These are phyloP conservation scores for Albula glossodonta DNA, from an alignment of 2,113 vertebrate genomes.

Conservation along the genomic window DNA sequence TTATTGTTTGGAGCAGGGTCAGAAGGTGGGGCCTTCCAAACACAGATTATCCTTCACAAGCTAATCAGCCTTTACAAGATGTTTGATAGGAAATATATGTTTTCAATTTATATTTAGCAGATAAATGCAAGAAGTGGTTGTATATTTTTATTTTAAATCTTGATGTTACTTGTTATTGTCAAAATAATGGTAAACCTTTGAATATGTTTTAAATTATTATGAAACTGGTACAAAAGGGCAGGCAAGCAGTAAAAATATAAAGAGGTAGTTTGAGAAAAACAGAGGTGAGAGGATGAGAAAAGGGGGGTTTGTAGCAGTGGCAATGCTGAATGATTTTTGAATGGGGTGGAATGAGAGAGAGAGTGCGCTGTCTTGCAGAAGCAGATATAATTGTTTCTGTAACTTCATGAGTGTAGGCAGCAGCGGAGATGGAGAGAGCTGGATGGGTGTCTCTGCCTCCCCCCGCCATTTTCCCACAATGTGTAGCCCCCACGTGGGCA, in stretches of 20 bases:
- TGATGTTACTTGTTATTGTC: too few species aligned
- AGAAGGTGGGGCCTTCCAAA: too few species aligned
- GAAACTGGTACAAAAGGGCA: neutral
- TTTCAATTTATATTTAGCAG: too few species aligned
- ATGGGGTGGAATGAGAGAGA: neutral
- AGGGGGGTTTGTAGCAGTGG: neutral
- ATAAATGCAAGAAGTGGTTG: too few species aligned
- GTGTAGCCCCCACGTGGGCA: slow-evolving; percentile 23
- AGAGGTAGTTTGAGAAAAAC: neutral
- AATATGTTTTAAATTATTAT: too few species aligned
- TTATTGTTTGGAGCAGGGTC: neutral
- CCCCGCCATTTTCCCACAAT: neutral
- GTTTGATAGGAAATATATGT: too few species aligned
- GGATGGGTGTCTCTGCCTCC: neutral
- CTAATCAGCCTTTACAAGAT: too few species aligned
- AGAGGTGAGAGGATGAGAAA: neutral
- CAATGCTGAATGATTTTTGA: neutral
- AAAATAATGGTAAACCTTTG: too few species aligned
- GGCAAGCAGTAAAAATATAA: neutral
- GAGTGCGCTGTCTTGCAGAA: neutral
- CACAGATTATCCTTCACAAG: too few species aligned
- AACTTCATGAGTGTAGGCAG: too few species aligned
- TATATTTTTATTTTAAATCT: too few species aligned
- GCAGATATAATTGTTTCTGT: slow-evolving; percentile 11
- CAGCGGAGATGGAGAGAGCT: neutral